Evolutionary conservation across 1,140 invertebrate genomes (phyloP), one percentile per base, ranked within the genome.

Genomic region (Heliothis subflexa): DNA sequence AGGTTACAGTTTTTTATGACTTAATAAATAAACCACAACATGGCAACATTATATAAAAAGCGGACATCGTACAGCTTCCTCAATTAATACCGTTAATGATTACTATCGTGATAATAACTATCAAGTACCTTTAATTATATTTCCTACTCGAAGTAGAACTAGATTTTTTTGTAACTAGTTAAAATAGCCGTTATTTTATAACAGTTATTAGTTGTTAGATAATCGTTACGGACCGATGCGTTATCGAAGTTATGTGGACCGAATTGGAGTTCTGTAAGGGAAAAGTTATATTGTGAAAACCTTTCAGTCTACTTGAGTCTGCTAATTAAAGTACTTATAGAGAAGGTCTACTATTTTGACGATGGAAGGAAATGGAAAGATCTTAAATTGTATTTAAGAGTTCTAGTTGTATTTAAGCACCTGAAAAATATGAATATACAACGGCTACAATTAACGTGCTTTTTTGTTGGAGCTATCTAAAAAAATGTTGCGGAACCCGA

Each of bases 191-290:
- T 25, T 45, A 73, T 73, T 73, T 25, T 52, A 73, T 73, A 73
- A 73, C 71, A 1, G 52, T 73, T 61, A 73, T 59, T 73, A 59
- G 28, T 28, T 14, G 40, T 73, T 73, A 21, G 55, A 61, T 73
- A 73, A 73, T 73, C 55, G 71, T 73, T 59, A 61, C 71, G 71
- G 33, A 47, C 16, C 40, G 55, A 73, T 73, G 66, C 47, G 47
- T 50, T 70, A 70, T 70, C 28, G 47, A 18, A 40, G 5, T 13
- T 70, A 47, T 66, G 62, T 52, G 47, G 47, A 49, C 5, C 16
- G 25, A n/a, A 28, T 70, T 70, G 52, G 66, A 21, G 47, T 70
- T 52, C 66, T 1, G 21, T 50, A 3, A 45, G 5, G 2, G 4
- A 61, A 61, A 28, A 10, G 28, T 14, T n/a, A 25, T 3, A 33